Conservation (phyloP, 2,113 vertebrate species). For the Nyctibius bracteatus region DNA sequence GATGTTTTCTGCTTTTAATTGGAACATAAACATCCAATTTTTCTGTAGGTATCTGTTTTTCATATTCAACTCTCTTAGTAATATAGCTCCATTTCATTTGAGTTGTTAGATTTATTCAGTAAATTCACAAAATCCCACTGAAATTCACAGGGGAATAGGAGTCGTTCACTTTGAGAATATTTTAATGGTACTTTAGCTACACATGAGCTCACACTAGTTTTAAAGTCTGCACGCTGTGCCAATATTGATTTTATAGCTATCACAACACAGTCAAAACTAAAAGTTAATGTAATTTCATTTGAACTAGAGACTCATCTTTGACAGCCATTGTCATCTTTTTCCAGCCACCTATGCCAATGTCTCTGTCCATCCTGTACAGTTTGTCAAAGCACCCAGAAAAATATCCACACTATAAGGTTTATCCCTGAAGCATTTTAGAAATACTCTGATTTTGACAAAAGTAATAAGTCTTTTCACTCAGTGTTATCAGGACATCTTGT, state of each 20-base stretch:
- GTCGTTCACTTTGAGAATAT: neutral
- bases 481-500: neutral
- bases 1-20: neutral
- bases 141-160: neutral
- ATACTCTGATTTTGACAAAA: neutral
- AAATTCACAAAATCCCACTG: neutral
- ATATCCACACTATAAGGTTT: neutral
- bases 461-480: neutral
- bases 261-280: neutral
- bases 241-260: neutral
- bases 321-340: neutral
- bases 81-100: neutral
- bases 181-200: constrained; percentile 1
- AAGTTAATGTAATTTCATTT: neutral
- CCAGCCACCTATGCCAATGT: neutral
- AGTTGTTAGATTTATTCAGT: neutral
- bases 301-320: neutral
- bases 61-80: neutral
- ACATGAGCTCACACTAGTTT: neutral
- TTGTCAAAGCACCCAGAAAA: neutral
- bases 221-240: neutral
- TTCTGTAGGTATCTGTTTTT: neutral
- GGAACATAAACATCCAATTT: neutral
- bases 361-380: neutral
- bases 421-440: neutral